Evolutionary conservation across 2,113 vertebrate species (phyloP), one percentile per base, ranked within the genome.

Genomic region (Hemicordylus capensis): DNA sequence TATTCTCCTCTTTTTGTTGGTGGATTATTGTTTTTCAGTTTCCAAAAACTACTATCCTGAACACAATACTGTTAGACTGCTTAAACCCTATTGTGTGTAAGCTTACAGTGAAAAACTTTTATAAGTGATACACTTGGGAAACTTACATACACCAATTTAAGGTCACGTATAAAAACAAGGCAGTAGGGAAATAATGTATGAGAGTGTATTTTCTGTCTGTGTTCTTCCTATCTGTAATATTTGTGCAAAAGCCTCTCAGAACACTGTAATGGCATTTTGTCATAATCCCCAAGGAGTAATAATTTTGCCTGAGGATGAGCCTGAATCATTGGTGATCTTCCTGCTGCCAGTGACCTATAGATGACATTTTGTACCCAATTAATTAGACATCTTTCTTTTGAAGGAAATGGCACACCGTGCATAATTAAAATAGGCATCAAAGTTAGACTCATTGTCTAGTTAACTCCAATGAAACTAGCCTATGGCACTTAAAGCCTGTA

Each of bases 361-460:
- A 93, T 97, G 96, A 96, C 95, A 97, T 97, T 97, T 97, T 93
- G 90, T 92, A 93, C 91, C 90, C 96, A 95, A 96, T 96, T 96
- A 97, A 96, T 95, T 96, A 94, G 90, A 91, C 88, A 69, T 76
- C 90, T 95, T 92, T 93, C 91, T 92, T 95, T 88, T 89, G 88
- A 95, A 95, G 92, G 91, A 95, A 96, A 94, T 87, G 89, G 89
- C 0, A 67, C 90, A 91, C 94, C 81, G 70, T 93, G 88, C 91
- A 95, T 96, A 97, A 97, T 97, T 96, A 96, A 90, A 94, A 94
- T 48, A 93, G 86, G 92, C 92, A 95, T 94, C 94, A 95, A 94
- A 95, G 86, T 92, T 94, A 86, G 67, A 93, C 56, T 89, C n/a
- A 39, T 84, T 93, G 94, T 89, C 89, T 97, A 92, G 94, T 96